These are phyloP conservation scores for Siniperca knerii DNA, from an alignment of 2,113 vertebrate species.

Conservation along the genomic window DNA sequence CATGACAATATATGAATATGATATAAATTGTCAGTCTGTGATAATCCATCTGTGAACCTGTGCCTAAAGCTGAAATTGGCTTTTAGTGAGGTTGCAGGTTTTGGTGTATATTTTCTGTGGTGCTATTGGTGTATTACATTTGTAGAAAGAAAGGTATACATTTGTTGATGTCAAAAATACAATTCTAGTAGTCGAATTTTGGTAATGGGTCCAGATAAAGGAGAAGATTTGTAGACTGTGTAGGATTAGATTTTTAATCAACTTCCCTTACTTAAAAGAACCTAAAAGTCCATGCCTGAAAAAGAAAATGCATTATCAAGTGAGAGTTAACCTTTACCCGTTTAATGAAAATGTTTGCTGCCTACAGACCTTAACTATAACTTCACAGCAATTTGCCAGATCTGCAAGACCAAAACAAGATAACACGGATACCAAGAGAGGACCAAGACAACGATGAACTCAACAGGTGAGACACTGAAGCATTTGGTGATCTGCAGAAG, in stretches of 20 bases:
- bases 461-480: slow-evolving; percentile 62
- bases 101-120: background rate
- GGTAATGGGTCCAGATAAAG: background rate
- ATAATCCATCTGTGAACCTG: background rate
- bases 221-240: background rate
- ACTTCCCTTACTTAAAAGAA: background rate
- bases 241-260: background rate
- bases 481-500: background rate
- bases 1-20: background rate
- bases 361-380: slow-evolving; percentile 70
- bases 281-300: background rate
- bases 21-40: background rate
- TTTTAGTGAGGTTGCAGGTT: background rate
- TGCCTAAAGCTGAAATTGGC: background rate
- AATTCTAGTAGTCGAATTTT: background rate
- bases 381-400: slow-evolving; percentile 93
- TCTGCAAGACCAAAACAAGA: slow-evolving; percentile 95
- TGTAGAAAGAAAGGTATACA: background rate
- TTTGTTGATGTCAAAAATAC: background rate
- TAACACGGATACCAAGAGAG: slow-evolving; percentile 79
- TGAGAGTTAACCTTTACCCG: background rate
- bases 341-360: background rate
- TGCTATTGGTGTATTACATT: background rate
- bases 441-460: slow-evolving; percentile 66
- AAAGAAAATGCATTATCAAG: background rate